Evolutionary conservation across 2,113 vertebrate species (phyloP), one percentile per base, ranked within the genome.

Genomic region (Amphiprion ocellaris): DNA sequence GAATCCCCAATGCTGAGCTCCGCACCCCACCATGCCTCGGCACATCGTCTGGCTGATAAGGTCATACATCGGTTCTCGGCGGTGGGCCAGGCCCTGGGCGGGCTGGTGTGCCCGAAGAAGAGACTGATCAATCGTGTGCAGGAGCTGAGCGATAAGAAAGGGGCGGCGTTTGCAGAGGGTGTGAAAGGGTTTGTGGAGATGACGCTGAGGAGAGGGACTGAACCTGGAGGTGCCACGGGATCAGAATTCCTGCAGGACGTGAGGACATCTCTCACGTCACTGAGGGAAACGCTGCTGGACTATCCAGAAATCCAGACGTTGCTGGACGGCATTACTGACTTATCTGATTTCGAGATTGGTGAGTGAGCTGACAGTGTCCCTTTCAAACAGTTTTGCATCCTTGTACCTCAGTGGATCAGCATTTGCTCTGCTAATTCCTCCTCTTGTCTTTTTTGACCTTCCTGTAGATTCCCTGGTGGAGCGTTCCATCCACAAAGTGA

Each of bases 191-290:
- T 95, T 50, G 37, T 92, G 64, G 87, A 94, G 55, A 70, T 66
- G 64, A 89, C 88, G 0, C 84, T 89, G 63, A 88, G 70, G 74
- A 81, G 49, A 46, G 52, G 79, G 2, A 21, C 63, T 0, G 82
- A 73, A 67, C 73, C 55, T 23, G 81, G 0, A 5, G 78, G 81
- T 39, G 30, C 75, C 24, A 92, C 68, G 0, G 94, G 88, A 72
- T 92, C 92, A 0, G 96, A 97, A 76, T 91, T 96, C 87, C 88
- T 98, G n/a, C 97, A 97, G 92, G 95, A 95, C 26, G 92, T 97
- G 69, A 96, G 96, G 33, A 86, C 93, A 41, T 91, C 94, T 4
- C 95, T 98, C 8, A 94, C 92, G 0, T 93, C 88, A 24, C 92
- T 97, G 39, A 94, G 92, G 76, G 94, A 94, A 24, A 92, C 89